Percentiles rank a stretch among this genome's conserved stretches.
phyloP scores from a whole-genome alignment of 2,797 vertebrate genomes.

The Toxotes lorentzi region DNA sequence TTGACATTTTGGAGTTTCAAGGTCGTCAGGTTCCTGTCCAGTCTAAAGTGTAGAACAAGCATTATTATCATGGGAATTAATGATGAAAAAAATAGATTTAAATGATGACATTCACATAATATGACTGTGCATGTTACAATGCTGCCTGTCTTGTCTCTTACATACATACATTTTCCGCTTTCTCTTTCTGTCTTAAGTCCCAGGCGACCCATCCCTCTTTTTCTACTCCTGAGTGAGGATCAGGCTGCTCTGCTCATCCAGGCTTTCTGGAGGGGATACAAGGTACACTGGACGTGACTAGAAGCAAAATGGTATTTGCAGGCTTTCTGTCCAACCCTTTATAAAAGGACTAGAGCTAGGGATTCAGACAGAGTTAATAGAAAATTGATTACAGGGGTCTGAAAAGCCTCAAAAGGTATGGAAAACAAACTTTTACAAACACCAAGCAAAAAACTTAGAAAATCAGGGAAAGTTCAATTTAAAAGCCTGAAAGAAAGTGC shows the following conservation, averaged over 20 bases:
- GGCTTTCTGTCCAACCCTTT: not conserved
- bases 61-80: not conserved
- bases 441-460: not conserved
- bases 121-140: not conserved
- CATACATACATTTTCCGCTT: not conserved
- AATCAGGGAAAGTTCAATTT: not conserved
- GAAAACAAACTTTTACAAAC: not conserved
- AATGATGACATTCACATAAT: not conserved
- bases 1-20: not conserved
- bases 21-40: not conserved
- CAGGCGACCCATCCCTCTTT: constrained; percentile 87
- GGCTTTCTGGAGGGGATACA: constrained; percentile 94
- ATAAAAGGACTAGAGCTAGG: not conserved
- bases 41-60: not conserved
- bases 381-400: not conserved
- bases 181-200: constrained; percentile 82
- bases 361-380: not conserved
- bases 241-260: constrained; percentile 89
- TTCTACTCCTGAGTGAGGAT: constrained; percentile 86
- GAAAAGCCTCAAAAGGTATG: not conserved
- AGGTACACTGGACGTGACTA: constrained; percentile 74
- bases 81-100: not conserved
- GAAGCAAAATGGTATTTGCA: not conserved
- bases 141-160: not conserved
- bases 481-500: not conserved